Evolutionary conservation across 2,888 invertebrate genomes (phyloP).

Genomic region (Nemoura dubitans): DNA sequence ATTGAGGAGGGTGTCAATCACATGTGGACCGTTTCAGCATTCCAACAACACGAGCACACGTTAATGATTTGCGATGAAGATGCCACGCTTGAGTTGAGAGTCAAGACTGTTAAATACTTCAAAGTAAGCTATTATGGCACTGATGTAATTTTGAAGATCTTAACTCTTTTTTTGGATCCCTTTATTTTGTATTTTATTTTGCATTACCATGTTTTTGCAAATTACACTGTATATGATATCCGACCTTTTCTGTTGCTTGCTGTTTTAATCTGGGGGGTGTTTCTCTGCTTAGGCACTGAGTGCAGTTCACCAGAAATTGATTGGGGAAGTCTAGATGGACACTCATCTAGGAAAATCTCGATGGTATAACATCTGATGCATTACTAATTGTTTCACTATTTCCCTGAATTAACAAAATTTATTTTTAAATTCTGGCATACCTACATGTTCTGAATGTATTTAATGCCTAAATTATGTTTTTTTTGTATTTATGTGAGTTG

Average conservation of each 20-base stretch:
- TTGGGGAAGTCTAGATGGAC: conserved; percentile 65
- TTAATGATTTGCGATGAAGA: conserved; percentile 97
- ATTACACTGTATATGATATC: background rate
- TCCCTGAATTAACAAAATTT: background rate
- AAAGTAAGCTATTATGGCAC: conserved; percentile 68
- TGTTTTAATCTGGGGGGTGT: conserved; percentile 33
- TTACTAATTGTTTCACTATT: conserved; percentile 17
- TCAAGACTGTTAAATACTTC: conserved; percentile 99
- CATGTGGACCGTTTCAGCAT: conserved; percentile 99
- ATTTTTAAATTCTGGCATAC: background rate
- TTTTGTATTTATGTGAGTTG: background rate
- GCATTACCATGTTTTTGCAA: background rate
- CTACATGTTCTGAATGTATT: background rate
- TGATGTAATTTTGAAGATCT: background rate
- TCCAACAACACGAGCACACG: conserved; percentile 93
- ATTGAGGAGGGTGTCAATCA: conserved; percentile 99
- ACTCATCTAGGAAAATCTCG: background rate
- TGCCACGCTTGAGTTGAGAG: conserved; percentile 94
- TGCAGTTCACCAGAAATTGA: conserved; percentile 84
- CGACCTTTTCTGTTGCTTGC: background rate
- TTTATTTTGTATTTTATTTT: background rate
- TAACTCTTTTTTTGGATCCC: background rate
- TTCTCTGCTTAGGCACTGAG: conserved; percentile 75
- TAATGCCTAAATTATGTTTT: background rate
- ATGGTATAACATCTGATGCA: conserved; percentile 34